Base-by-base conservation (phyloP, 2,797 vertebrate species). In the Helicolenus hilgendorfi region DNA sequence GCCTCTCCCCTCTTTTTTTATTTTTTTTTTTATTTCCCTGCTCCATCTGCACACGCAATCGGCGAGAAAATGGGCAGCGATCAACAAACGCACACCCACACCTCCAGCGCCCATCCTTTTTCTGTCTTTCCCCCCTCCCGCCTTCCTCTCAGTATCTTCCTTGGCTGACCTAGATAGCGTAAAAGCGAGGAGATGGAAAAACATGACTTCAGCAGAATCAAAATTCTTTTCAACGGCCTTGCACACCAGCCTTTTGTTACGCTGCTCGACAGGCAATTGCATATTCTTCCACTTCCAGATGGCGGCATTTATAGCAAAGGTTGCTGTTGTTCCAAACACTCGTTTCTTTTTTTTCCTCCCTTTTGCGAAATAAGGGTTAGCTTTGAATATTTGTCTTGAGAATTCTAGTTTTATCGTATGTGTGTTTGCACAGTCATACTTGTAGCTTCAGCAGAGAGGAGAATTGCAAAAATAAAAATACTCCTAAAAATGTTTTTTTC, bases 191-290 rank as follows among this genome's bases (percentile, higher is more conserved):
- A 68, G 59, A 81, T 77, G 18, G 68, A 79, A 92, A 95, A 89
- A 79, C 85, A 90, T 55, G 85, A 93, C 85, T 94, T 95, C 95
- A 96, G 96, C 95, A 94, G 84, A 95, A 94, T 90, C 83, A 35
- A 79, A 90, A 89, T 79, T 84, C 76, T 79, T 94, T 93, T 88
- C 78, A 59, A 65, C 65, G 27, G 65, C 77, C 88, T 83, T 79
- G 72, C 82, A 79, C 71, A 81, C 85, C 38, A 45, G 77, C 81
- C 90, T 83, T 91, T 92, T 95, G 85, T 92, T 77, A 77, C 77
- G 82, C 88, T 22, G 64, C 86, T 55, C 24, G 29, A 81, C 72
- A 27, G 82, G 72, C 83, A 38, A 41, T 80, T 63, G 71, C 76
- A 63, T 81, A 81, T 83, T 87, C 83, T 72, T 53, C 71, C 31